These are phyloP conservation scores for Periparus ater DNA, from an alignment of 2,797 vertebrate species.

Conservation along the genomic window DNA sequence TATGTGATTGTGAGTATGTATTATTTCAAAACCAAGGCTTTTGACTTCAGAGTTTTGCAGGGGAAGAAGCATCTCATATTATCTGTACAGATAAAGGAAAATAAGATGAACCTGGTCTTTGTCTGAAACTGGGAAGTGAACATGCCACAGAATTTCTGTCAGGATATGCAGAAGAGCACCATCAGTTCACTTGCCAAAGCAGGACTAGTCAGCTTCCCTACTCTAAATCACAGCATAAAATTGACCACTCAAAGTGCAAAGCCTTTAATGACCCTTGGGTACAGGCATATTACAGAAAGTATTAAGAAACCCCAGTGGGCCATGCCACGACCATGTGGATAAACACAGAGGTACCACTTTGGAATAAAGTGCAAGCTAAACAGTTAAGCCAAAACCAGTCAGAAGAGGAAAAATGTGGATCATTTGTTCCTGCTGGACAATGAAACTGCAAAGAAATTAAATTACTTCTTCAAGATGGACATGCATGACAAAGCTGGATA, in stretches of 20 bases:
- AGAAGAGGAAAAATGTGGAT: not conserved
- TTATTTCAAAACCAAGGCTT: not conserved
- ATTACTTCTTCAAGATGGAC: not conserved
- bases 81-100: not conserved
- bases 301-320: not conserved
- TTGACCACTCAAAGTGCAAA: not conserved
- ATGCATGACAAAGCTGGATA: not conserved
- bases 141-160: not conserved
- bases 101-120: not conserved
- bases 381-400: not conserved
- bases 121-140: not conserved
- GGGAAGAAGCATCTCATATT: not conserved
- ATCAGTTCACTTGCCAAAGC: not conserved
- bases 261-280: not conserved
- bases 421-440: not conserved
- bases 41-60: not conserved
- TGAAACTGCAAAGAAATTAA: not conserved
- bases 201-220: not conserved
- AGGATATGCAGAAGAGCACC: not conserved
- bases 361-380: not conserved
- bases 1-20: not conserved
- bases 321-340: not conserved
- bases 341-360: not conserved
- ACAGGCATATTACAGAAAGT: not conserved
- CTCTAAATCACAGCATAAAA: not conserved